Percentiles rank a stretch among this genome's conserved stretches.
Conservation (phyloP, 2,888 invertebrate species). For the Nymphalis c-album region DNA sequence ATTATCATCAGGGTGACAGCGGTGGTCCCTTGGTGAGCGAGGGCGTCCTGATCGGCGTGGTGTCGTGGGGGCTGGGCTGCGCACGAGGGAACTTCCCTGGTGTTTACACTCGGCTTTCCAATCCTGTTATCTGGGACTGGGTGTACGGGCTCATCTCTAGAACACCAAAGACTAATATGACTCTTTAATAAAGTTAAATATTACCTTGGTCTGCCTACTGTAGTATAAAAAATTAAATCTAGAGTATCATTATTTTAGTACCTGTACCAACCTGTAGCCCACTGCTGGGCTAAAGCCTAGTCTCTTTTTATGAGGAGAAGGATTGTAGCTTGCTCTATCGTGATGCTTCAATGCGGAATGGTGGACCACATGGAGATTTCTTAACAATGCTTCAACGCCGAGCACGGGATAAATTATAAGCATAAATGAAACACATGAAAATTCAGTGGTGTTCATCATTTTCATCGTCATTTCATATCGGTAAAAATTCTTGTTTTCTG, state of each 20-base stretch:
- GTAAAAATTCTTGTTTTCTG: too few species aligned
- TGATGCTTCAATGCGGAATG: too few species aligned
- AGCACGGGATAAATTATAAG: too few species aligned
- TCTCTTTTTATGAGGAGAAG: neutral
- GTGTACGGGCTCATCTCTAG: conserved; percentile 56
- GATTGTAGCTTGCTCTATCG: too few species aligned
- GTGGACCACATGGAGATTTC: too few species aligned
- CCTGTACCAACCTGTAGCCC: neutral
- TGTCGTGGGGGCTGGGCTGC: conserved; percentile 77
- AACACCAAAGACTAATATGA: conserved; percentile 41
- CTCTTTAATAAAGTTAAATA: neutral
- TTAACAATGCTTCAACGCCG: too few species aligned
- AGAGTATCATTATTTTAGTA: neutral
- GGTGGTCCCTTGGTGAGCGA: conserved; percentile 75
- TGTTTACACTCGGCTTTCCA: conserved; percentile 71
- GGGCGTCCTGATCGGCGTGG: conserved; percentile 74
- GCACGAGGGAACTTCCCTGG: conserved; percentile 78
- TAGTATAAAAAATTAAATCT: too few species aligned
- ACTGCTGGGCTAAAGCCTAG: neutral
- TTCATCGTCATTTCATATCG: too few species aligned
- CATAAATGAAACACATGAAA: too few species aligned
- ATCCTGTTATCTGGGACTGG: conserved; percentile 69
- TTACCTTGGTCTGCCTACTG: too few species aligned
- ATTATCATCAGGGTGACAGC: conserved; percentile 68
- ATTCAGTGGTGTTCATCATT: too few species aligned